Conservation (phyloP, 2,797 vertebrate species). For the Brachymystax lenok region DNA sequence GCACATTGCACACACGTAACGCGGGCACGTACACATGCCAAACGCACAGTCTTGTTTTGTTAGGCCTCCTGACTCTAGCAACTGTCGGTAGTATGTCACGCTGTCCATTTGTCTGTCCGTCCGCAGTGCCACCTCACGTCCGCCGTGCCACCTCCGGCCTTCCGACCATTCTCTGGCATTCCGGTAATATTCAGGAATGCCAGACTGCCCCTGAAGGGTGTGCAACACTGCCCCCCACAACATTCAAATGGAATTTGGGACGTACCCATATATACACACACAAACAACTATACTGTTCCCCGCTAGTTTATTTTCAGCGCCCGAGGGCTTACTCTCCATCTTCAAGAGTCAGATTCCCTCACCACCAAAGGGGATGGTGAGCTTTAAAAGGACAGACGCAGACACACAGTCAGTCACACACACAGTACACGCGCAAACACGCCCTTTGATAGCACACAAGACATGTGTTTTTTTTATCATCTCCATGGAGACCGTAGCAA, state of each 20-base stretch:
- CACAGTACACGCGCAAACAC: no score
- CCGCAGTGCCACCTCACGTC: conserved; percentile 28
- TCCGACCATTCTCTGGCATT: conserved; percentile 8
- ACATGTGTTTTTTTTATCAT: neutral
- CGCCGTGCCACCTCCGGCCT: conserved; percentile 33
- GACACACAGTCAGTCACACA: no score
- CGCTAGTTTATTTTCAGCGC: conserved; percentile 4
- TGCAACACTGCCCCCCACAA: neutral
- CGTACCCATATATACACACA: neutral
- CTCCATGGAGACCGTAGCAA: neutral
- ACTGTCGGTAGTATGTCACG: neutral
- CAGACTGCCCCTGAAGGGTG: neutral
- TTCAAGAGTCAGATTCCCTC: neutral
- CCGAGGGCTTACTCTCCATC: conserved; percentile 6
- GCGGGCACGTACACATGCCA: neutral
- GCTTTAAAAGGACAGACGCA: conserved; percentile 28
- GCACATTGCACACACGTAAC: neutral
- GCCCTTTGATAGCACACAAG: neutral
- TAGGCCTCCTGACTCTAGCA: neutral
- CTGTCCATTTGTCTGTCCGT: neutral
- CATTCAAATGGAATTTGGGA: neutral
- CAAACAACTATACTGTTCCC: neutral
- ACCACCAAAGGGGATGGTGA: neutral
- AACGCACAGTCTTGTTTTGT: neutral
- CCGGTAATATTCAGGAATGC: neutral